These are phyloP conservation scores for Tyrophagus putrescentiae DNA, from an alignment of 1,140 invertebrate species.

Conservation along the genomic window DNA sequence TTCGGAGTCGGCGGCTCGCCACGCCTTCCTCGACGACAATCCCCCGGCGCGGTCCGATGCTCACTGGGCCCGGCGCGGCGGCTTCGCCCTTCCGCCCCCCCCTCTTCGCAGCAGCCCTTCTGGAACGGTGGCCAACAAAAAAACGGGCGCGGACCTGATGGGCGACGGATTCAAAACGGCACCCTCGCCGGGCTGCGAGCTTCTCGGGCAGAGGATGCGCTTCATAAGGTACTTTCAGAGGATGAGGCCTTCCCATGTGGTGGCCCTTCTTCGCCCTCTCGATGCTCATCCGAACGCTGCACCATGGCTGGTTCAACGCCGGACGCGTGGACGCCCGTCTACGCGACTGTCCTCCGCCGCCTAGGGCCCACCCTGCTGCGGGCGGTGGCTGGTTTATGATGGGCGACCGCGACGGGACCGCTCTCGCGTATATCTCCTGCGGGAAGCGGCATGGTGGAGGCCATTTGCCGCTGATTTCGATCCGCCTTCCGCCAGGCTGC, in stretches of 20 bases:
- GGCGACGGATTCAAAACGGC: neutral
- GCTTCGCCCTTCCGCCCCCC: no score
- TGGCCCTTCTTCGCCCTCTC: neutral
- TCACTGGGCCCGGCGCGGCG: neutral
- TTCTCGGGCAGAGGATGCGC: neutral
- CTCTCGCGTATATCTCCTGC: neutral
- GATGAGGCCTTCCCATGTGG: no score
- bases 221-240: neutral
- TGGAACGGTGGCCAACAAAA: no score
- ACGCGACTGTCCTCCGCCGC: neutral
- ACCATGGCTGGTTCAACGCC: neutral
- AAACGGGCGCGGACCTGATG: no score
- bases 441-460: neutral
- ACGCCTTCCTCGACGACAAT: neutral
- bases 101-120: no score
- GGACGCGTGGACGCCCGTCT: neutral
- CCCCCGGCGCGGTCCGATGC: neutral
- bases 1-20: neutral
- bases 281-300: neutral
- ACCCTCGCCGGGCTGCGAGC: neutral
- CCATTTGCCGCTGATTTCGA: neutral
- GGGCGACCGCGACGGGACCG: neutral
- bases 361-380: neutral
- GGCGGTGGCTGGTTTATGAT: neutral
- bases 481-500: neutral